Percentiles rank a stretch among this genome's conserved stretches.
Evolutionary conservation across 2,888 invertebrate genomes (phyloP).

Genomic region (Diadromus collaris): DNA sequence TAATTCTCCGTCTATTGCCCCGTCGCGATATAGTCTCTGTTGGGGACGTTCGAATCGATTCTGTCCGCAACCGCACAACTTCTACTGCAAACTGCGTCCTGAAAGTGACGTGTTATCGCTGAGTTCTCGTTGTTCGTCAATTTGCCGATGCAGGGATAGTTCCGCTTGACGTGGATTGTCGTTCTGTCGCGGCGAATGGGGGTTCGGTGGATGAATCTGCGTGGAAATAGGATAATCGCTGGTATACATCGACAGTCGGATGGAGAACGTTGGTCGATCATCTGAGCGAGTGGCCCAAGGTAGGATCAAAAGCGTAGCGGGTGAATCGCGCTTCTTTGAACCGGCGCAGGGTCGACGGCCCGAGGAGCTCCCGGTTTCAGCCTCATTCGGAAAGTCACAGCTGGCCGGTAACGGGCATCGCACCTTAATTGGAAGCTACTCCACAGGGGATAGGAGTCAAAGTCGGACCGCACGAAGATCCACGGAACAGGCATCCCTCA

Average conservation of each 20-base stretch:
- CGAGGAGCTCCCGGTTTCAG: background rate
- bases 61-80: background rate
- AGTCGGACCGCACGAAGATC: slow-evolving; percentile 24
- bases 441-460: slow-evolving; percentile 21
- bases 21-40: background rate
- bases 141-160: background rate
- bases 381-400: background rate
- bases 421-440: slow-evolving; percentile 59
- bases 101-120: slow-evolving; percentile 16
- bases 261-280: background rate
- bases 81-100: background rate
- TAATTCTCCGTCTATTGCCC: slow-evolving; percentile 6
- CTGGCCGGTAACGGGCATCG: slow-evolving; percentile 24
- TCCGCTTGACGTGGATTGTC: background rate
- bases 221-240: slow-evolving; percentile 8
- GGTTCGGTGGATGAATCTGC: background rate
- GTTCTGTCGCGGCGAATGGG: slow-evolving; percentile 3
- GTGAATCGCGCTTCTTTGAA: slow-evolving; percentile 23
- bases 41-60: slow-evolving; percentile 6
- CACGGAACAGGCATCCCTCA: background rate
- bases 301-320: slow-evolving; percentile 29
- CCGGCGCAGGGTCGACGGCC: background rate
- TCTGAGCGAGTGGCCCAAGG: background rate
- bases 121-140: background rate
- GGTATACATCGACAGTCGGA: background rate